A percentile compares a stretch with the other conserved stretches of the same genome.
Evolutionary conservation across 2,888 invertebrate species (phyloP).

Genomic region (Diachrysia chrysitis): DNA sequence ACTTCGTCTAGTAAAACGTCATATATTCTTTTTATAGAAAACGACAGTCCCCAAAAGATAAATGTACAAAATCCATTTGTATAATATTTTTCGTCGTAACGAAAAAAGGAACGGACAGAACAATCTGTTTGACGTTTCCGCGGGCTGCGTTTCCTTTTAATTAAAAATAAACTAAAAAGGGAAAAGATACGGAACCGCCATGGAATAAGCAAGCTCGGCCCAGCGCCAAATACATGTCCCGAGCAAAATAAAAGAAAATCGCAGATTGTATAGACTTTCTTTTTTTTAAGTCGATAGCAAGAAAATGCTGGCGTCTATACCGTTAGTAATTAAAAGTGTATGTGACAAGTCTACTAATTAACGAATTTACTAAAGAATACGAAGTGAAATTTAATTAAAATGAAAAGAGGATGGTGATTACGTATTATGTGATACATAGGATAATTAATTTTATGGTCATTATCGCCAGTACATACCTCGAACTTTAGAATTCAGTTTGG

Average conservation of each 20-base stretch:
- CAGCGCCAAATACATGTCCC: slow-evolving; percentile 33
- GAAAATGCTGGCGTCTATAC: neutral
- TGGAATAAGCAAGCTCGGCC: slow-evolving; percentile 19
- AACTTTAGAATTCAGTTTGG: too few species aligned
- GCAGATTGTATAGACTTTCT: neutral
- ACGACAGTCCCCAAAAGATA: neutral
- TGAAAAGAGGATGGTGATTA: neutral
- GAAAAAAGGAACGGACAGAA: neutral
- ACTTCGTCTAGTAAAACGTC: neutral
- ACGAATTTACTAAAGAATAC: neutral
- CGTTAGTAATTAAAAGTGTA: neutral
- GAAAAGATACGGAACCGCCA: neutral
- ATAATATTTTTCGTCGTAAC: slow-evolving; percentile 9
- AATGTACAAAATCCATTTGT: slow-evolving; percentile 10
- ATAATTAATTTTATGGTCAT: neutral
- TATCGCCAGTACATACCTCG: too few species aligned
- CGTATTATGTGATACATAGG: neutral
- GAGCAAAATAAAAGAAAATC: slow-evolving; percentile 25
- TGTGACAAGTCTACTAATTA: neutral
- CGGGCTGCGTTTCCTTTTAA: slow-evolving; percentile 28
- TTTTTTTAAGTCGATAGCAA: neutral
- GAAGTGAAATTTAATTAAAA: neutral
- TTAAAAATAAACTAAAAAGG: slow-evolving; percentile 33
- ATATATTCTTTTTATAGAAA: neutral
- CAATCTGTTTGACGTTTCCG: slow-evolving; percentile 3